Percentiles rank a stretch among this genome's conserved stretches.
phyloP scores from a whole-genome alignment of 2,888 invertebrate genomes.

The Megalurothrips usitatus region DNA sequence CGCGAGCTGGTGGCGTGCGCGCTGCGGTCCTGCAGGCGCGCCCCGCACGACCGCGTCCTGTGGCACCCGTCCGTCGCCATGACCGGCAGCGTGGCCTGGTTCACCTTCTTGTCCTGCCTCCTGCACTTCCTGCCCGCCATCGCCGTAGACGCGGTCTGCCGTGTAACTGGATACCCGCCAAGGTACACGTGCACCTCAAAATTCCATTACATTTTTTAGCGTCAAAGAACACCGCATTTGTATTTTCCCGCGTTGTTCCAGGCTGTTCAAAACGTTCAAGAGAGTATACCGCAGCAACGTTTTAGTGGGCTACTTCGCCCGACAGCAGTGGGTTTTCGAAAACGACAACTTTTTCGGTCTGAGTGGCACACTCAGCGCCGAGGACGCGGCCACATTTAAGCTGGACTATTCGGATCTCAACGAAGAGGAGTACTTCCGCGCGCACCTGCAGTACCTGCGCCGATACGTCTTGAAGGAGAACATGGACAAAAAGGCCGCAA shows the following conservation, averaged over 20 bases:
- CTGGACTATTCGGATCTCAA: not conserved
- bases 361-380: not conserved
- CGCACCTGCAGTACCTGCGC: slow-evolving; percentile 8
- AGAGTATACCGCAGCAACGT: not conserved
- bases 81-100: not conserved
- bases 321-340: not conserved
- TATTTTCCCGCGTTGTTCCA: too few species aligned
- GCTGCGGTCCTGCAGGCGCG: not conserved
- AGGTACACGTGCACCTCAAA: too few species aligned
- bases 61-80: slow-evolving; percentile 7
- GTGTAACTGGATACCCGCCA: not conserved
- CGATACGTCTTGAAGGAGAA: slow-evolving; percentile 3
- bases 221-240: too few species aligned
- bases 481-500: slow-evolving; percentile 1
- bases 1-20: not conserved
- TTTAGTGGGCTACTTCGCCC: slow-evolving; percentile 17
- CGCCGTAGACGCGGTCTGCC: not conserved
- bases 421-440: not conserved
- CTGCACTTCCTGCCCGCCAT: slow-evolving; percentile 2
- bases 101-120: not conserved
- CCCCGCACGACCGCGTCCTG: slow-evolving; percentile 15
- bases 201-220: too few species aligned
- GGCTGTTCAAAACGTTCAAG: not conserved
- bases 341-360: not conserved
- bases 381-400: slow-evolving; percentile 14